Evolutionary conservation across 2,797 vertebrate species (phyloP).

Genomic region (Danio albolineatus): DNA sequence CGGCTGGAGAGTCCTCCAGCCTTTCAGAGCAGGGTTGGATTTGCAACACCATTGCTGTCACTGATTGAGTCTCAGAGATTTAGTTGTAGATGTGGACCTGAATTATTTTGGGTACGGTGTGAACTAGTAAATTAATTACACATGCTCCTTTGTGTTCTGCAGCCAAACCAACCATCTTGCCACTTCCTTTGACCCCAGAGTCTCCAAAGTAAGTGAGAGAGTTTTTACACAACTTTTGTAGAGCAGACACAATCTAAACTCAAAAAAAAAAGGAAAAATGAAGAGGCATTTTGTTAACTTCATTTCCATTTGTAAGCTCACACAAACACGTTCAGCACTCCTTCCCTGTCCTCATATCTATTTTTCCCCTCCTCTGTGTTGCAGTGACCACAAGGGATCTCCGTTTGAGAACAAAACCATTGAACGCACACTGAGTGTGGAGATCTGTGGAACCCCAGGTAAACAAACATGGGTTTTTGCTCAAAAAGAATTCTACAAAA

Average conservation of each 20-base stretch:
- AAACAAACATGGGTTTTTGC: slow-evolving; percentile 63
- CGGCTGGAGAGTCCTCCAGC: slow-evolving; percentile 69
- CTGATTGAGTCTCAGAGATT: slow-evolving; percentile 73
- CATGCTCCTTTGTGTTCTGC: slow-evolving; percentile 87
- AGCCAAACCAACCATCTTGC: slow-evolving; percentile 99
- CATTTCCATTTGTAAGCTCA: slow-evolving; percentile 87
- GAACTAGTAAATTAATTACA: slow-evolving; percentile 85
- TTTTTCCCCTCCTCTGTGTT: slow-evolving; percentile 82
- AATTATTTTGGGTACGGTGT: slow-evolving; percentile 78
- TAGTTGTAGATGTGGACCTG: slow-evolving; percentile 81
- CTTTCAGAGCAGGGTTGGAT: slow-evolving; percentile 67
- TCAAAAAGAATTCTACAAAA: not conserved
- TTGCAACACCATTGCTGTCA: slow-evolving; percentile 73
- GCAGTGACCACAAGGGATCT: slow-evolving; percentile 99
- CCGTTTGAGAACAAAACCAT: slow-evolving; percentile 99
- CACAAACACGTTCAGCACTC: slow-evolving; percentile 69
- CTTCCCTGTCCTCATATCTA: slow-evolving; percentile 67
- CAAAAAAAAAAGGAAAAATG: slow-evolving; percentile 61
- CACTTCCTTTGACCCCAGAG: slow-evolving; percentile 99
- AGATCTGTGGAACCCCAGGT: slow-evolving; percentile 99
- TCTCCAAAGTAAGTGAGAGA: slow-evolving; percentile 99
- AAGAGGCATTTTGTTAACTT: slow-evolving; percentile 81
- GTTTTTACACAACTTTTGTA: slow-evolving; percentile 87
- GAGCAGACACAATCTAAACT: slow-evolving; percentile 71
- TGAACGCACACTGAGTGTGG: slow-evolving; percentile 99